Evolutionary conservation across 1,140 invertebrate genomes (phyloP), one percentile per base, ranked within the genome.

Genomic region (Chrysomallon squamiferum): DNA sequence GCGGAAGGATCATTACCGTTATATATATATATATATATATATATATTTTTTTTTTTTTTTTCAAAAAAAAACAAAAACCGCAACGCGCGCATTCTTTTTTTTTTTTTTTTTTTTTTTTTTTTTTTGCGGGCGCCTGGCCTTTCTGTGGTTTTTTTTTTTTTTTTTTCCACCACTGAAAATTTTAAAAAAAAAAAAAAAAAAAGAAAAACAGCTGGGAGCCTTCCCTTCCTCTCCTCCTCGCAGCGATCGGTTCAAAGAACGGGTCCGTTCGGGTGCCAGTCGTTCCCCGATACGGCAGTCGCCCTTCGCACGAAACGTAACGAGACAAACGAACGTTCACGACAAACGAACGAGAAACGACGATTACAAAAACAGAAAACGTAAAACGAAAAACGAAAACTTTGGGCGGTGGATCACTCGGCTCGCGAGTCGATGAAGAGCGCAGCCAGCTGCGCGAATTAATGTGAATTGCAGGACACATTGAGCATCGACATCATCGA

Each of bases 391-490:
- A 61, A 11, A 84, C 67, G n/a, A n/a, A n/a, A 75, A 86, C 78
- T 78, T 79, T 81, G 75, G 75, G 79, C 85, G 87, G 86, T 87
- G 86, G 86, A 92, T 92, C 90, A 90, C 89, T 91, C 86, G 90
- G 90, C 88, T 91, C 89, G 88, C 88, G 89, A 86, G 86, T 91
- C 90, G 90, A 92, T 92, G 91, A 92, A 92, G 72, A 92, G 90
- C 90, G 90, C 90, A 91, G 86, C 85, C 72, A 92, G 90, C 87
- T 91, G 90, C 90, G 90, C 87, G 88, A 89, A 87, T 87, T 88
- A 88, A 87, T 91, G 90, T 90, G 89, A 92, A 92, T 89, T 92
- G 91, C 91, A 92, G 90, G 87, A 91, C 89, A 90, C 88, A 89
- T 89, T 83, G 90, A 92, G 89, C 90, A 91, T 90, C 89, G 90